Conservation (phyloP, 2,888 invertebrate species). For the Timandra comae region DNA sequence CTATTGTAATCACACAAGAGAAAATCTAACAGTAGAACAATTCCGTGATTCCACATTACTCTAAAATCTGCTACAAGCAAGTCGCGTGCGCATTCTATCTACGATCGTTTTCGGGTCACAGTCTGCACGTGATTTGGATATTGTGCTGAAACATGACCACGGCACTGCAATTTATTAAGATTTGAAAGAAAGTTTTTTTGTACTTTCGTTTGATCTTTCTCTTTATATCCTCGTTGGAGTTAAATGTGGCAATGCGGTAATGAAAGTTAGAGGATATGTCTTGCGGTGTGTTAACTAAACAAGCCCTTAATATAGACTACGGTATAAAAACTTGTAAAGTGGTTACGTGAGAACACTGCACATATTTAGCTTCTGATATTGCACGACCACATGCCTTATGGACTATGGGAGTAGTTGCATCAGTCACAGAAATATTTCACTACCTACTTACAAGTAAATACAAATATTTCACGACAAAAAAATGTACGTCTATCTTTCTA, state of each 20-base stretch:
- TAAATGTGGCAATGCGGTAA: conserved; percentile 43
- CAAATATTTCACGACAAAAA: too few species aligned
- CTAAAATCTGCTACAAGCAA: conserved; percentile 35
- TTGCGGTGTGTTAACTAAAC: conserved; percentile 10
- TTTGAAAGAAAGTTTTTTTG: conserved; percentile 35
- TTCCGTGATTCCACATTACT: conserved; percentile 36
- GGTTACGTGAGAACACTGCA: conserved; percentile 28
- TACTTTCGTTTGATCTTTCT: conserved; percentile 40
- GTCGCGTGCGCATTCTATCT: conserved; percentile 28
- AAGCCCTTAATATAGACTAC: conserved; percentile 25
- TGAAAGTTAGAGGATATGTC: conserved; percentile 32
- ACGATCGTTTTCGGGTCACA: conserved; percentile 40
- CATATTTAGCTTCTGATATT: conserved; percentile 30
- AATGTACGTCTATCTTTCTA: too few species aligned
- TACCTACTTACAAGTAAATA: too few species aligned
- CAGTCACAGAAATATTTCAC: too few species aligned
- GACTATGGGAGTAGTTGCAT: too few species aligned
- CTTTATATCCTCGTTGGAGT: conserved; percentile 17
- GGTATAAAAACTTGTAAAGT: conserved; percentile 33
- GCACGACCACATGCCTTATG: conserved; percentile 28
- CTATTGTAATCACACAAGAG: conserved; percentile 33
- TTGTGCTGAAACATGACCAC: conserved; percentile 34
- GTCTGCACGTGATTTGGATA: conserved; percentile 52
- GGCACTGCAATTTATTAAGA: conserved; percentile 34
- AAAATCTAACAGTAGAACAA: conserved; percentile 44